phyloP scores from a whole-genome alignment of 1,140 invertebrate genomes.

The Aplysia californica region DNA sequence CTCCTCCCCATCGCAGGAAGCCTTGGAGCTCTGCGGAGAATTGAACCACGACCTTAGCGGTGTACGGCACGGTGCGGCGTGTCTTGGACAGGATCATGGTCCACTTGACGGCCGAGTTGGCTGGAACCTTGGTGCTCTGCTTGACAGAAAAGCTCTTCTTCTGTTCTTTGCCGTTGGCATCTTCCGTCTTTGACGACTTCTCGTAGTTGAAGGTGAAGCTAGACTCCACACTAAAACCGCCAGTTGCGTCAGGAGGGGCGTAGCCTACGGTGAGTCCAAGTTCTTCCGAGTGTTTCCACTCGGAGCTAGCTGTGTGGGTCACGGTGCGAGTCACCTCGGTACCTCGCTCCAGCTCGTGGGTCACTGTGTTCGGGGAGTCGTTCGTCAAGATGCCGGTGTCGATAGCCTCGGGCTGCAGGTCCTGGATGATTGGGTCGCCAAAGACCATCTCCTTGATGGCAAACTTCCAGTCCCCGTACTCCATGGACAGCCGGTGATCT shows the following conservation, averaged over 20 bases:
- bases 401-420: background rate
- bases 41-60: background rate
- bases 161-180: background rate
- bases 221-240: too few relatives aligned
- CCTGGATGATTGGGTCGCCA: background rate
- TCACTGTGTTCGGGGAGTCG: background rate
- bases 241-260: background rate
- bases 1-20: background rate
- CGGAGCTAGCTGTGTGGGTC: background rate
- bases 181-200: background rate
- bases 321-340: background rate
- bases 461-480: background rate
- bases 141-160: background rate
- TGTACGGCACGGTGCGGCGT: background rate
- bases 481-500: background rate
- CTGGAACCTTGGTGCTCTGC: background rate
- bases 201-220: background rate
- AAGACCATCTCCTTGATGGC: constrained; percentile 7
- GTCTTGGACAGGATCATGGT: background rate
- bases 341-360: background rate
- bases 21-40: constrained; percentile 8
- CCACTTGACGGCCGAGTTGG: background rate
- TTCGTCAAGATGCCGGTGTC: background rate
- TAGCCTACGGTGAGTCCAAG: background rate
- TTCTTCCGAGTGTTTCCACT: background rate